Percentiles rank a stretch among this genome's conserved stretches.
phyloP scores from a whole-genome alignment of 2,888 invertebrate genomes.

The Thelaira solivaga region DNA sequence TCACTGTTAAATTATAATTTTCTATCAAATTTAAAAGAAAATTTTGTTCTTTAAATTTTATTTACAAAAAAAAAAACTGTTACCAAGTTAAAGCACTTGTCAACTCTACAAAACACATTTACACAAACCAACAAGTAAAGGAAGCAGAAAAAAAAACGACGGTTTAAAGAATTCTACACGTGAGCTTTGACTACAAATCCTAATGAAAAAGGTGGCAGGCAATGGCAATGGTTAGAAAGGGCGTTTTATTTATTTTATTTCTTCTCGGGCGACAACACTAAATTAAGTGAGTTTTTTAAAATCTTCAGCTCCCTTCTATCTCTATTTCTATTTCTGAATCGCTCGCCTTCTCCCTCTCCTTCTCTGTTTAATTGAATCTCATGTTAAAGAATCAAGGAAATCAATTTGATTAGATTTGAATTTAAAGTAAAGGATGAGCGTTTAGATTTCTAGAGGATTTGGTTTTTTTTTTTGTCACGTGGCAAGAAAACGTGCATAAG shows the following conservation, averaged over 20 bases:
- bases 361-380: too few species aligned
- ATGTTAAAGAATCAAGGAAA: constrained; percentile 65
- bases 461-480: constrained; percentile 64
- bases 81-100: too few species aligned
- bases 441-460: constrained; percentile 69
- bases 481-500: constrained; percentile 55
- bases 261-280: constrained; percentile 46
- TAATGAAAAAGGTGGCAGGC: constrained; percentile 53
- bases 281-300: constrained; percentile 58
- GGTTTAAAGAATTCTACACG: constrained; percentile 19
- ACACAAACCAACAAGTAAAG: constrained; percentile 6
- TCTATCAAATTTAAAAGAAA: too few species aligned
- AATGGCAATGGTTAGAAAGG: constrained; percentile 17
- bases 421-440: constrained; percentile 73
- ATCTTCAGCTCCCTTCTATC: too few species aligned
- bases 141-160: background rate
- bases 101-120: too few species aligned
- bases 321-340: too few species aligned
- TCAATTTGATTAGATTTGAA: constrained; percentile 76
- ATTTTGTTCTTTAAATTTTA: too few species aligned
- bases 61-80: too few species aligned
- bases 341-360: background rate
- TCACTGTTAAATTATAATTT: too few species aligned
- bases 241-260: constrained; percentile 36
- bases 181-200: constrained; percentile 24